Evolutionary conservation across 37 sponge, comb jelly and placozoan species (phyloP).

Genomic region (Chondrosia reniformis): DNA sequence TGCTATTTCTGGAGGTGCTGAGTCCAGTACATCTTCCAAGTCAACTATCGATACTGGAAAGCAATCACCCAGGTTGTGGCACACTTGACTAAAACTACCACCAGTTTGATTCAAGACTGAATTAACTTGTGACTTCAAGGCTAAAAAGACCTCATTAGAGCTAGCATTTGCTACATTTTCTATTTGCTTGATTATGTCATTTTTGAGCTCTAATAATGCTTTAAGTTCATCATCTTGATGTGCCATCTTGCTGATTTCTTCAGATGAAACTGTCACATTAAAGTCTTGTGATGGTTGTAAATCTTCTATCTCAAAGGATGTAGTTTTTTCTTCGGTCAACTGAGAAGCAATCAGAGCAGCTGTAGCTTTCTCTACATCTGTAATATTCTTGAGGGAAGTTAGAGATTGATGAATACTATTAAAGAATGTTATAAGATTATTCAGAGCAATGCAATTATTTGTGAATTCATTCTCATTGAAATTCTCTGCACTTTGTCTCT

Average conservation of each 20-base stretch:
- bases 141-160: neutral
- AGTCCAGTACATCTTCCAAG: neutral
- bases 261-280: neutral
- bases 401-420: neutral
- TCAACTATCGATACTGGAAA: neutral
- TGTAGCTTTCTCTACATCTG: neutral
- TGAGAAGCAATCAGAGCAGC: neutral
- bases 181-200: neutral
- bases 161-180: neutral
- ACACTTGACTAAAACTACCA: neutral
- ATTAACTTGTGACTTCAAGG: conserved; percentile 11
- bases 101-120: neutral
- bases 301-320: neutral
- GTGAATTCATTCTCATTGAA: neutral
- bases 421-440: neutral
- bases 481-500: neutral
- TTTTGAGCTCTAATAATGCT: neutral
- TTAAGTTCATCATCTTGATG: conserved; percentile 8
- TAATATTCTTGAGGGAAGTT: neutral
- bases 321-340: neutral
- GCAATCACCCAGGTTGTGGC: conserved; percentile 10
- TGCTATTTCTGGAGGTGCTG: neutral
- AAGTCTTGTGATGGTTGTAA: neutral
- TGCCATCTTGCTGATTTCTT: neutral
- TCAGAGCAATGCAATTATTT: neutral